These are phyloP conservation scores for Hydra vulgaris DNA, from an alignment of 30 jellyfish, hydroid and myxozoan genomes.

Conservation along the genomic window DNA sequence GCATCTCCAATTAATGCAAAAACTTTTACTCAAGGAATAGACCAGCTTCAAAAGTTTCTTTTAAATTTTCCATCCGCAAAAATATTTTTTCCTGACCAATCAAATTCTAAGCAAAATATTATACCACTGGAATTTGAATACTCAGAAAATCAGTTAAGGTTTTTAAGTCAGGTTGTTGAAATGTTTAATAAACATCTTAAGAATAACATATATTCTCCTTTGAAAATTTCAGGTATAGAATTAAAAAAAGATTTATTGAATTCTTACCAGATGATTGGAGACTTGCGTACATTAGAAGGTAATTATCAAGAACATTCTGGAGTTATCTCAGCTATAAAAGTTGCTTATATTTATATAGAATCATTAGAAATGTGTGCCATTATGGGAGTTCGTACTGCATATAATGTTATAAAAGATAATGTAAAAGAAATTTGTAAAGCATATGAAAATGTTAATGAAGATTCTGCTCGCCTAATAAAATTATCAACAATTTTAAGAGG, in stretches of 20 bases:
- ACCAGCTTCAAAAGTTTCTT: conserved; percentile 34
- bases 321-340: conserved; percentile 2
- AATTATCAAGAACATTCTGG: conserved; percentile 16
- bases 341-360: conserved; percentile 30
- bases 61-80: conserved; percentile 23
- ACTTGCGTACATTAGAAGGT: conserved; percentile 35
- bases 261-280: conserved; percentile 40
- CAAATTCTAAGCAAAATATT: no score
- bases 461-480: conserved; percentile 11
- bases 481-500: conserved; percentile 21
- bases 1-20: conserved; percentile 62
- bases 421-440: conserved; percentile 18
- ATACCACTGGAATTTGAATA: not conserved
- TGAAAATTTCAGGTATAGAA: not conserved
- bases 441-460: not conserved
- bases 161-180: not conserved
- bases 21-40: conserved; percentile 31
- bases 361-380: conserved; percentile 37
- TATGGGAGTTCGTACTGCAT: conserved; percentile 49
- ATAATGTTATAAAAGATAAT: conserved; percentile 3
- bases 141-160: not conserved
- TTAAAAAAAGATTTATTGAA: not conserved
- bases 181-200: conserved; percentile 2
- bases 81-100: conserved; percentile 23
- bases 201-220: not conserved